Evolutionary conservation across 2,888 invertebrate species (phyloP).

Genomic region (Horisme vitalbata): DNA sequence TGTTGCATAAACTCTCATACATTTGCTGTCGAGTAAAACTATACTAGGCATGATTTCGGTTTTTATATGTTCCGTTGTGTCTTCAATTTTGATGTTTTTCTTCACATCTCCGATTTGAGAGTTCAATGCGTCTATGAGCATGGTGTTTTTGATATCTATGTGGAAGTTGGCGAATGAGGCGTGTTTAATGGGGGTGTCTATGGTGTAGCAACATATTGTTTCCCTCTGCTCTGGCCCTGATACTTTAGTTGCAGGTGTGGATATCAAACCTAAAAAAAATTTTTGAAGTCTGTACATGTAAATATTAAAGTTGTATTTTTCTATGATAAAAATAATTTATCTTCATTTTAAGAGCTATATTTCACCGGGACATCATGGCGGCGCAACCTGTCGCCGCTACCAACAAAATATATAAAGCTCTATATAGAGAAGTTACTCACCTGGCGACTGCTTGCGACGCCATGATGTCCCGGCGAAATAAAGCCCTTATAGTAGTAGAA

Average conservation of each 20-base stretch:
- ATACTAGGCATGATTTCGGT: conserved; percentile 85
- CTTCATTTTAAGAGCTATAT: too few relatives aligned
- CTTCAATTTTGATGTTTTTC: conserved; percentile 74
- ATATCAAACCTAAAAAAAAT: conserved; percentile 76
- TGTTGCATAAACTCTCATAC: conserved; percentile 89
- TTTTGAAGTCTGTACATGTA: too few relatives aligned
- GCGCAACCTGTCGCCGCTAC: too few relatives aligned
- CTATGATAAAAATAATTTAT: too few relatives aligned
- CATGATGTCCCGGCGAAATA: too few relatives aligned
- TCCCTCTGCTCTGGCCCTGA: conserved; percentile 79
- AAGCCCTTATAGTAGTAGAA: too few relatives aligned
- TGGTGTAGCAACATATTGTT: conserved; percentile 89
- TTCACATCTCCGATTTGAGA: conserved; percentile 75
- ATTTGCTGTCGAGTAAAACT: conserved; percentile 88
- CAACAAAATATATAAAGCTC: too few relatives aligned
- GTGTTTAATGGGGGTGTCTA: conserved; percentile 91
- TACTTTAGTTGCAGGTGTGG: conserved; percentile 73
- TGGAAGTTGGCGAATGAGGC: conserved; percentile 88
- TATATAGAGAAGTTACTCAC: too few relatives aligned
- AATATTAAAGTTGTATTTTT: too few relatives aligned
- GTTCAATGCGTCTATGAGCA: conserved; percentile 78
- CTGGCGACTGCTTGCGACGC: too few relatives aligned
- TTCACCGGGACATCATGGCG: too few relatives aligned
- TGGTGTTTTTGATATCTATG: conserved; percentile 77
- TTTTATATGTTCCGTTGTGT: conserved; percentile 74